Base-by-base conservation (phyloP, 1,140 invertebrate genomes). In the Aphelenchoides besseyi region DNA sequence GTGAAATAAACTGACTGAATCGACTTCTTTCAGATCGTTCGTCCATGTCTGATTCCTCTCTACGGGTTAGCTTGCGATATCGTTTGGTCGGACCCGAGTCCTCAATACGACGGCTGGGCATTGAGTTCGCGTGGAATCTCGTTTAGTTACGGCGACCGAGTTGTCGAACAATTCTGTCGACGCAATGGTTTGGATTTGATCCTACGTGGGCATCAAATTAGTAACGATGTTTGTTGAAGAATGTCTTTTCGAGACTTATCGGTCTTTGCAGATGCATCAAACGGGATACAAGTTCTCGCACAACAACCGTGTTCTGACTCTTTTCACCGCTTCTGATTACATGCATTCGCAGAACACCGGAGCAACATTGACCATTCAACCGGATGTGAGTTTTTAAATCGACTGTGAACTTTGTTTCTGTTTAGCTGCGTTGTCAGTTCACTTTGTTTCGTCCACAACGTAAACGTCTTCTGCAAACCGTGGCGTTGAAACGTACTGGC, bases 51-150 rank as follows among this genome's bases (percentile, higher is more conserved):
- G 16, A 37, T 74, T 41, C 72, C 72, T 2, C 33, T 74, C 1
- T 66, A 67, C 26, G 72, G 72, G 8, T 33, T 74, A 23, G 71
- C 71, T 12, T 76, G 74, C 29, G 72, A 74, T 61, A 16, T 74
- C 5, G 59, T 74, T 8, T 74, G 72, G 72, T 74, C 72, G 9
- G 72, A 74, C 62, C 72, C 72, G n/a, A 52, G 33, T 2, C 23
- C 12, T n/a, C 18, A 55, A 16, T 28, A 67, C 28, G 9, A 33
- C 18, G 72, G 72, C 16, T 74, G 72, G 72, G 23, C 72, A 18
- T 35, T 48, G 23, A 76, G 63, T 35, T 29, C 9, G 61, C 72
- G 72, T 33, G 57, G 59, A n/a, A 54, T 74, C 2, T 62, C 71
- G 0, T 71, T 71, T 32, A 62, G 9, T 2, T 73, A 41, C 66